Percentiles rank a stretch among this genome's conserved stretches.
phyloP scores from a whole-genome alignment of 2,888 invertebrate species.

The Apodemia mormo region DNA sequence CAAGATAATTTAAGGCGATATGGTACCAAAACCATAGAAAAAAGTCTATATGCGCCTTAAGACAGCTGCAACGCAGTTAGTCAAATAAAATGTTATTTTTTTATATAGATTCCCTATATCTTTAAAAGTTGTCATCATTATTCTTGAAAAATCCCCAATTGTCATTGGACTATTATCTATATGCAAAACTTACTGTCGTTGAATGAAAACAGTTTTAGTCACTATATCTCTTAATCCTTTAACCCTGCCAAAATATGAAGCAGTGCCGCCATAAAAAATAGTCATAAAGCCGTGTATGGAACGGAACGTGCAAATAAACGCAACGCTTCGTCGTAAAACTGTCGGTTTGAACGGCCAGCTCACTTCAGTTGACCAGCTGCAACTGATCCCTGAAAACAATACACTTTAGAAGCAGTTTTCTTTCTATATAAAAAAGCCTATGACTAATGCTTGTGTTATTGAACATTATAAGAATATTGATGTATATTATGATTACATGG shows the following conservation, averaged over 20 bases:
- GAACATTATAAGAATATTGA: too few relatives aligned
- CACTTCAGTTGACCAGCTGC: constrained; percentile 41
- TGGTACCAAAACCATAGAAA: too few relatives aligned
- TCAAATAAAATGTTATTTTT: too few relatives aligned
- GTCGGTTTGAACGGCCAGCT: constrained; percentile 62
- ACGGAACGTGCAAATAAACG: constrained; percentile 68
- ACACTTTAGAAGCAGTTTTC: constrained; percentile 28
- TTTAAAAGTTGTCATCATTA: not conserved
- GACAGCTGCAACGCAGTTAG: too few relatives aligned
- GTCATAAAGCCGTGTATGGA: constrained; percentile 67
- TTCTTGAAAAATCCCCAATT: not conserved
- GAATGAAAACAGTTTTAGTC: constrained; percentile 39
- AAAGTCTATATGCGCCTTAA: too few relatives aligned
- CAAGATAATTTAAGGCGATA: too few relatives aligned
- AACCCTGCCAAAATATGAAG: constrained; percentile 67
- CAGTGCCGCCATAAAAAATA: constrained; percentile 70
- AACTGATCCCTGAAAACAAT: constrained; percentile 43
- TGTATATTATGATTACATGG: too few relatives aligned
- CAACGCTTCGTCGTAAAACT: constrained; percentile 61
- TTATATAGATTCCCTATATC: too few relatives aligned
- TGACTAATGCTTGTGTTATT: not conserved
- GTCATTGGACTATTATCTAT: not conserved
- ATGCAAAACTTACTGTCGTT: constrained; percentile 6
- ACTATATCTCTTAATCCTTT: constrained; percentile 59
- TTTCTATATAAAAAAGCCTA: constrained; percentile 19